phyloP scores from a whole-genome alignment of 1,140 invertebrate species.

The Caenorhabditis briggsae region DNA sequence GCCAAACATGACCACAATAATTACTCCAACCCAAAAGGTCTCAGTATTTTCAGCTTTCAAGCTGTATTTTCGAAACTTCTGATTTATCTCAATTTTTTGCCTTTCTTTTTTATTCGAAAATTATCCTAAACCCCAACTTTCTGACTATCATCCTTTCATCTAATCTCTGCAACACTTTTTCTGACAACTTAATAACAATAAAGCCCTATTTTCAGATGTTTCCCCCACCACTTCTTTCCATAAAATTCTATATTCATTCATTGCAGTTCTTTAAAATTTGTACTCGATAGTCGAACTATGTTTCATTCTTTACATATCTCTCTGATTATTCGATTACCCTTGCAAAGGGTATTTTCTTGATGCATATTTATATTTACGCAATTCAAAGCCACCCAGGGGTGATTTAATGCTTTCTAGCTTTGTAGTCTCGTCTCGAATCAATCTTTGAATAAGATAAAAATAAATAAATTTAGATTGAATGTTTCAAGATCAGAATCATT shows the following conservation, averaged over 20 bases:
- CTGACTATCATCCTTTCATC: too few relatives aligned
- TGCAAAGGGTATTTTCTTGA: not conserved
- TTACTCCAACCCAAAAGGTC: too few relatives aligned
- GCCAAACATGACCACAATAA: too few relatives aligned
- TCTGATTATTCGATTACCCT: slow-evolving; percentile 2
- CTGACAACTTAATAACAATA: not conserved
- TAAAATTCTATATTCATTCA: not conserved
- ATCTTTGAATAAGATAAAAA: slow-evolving; percentile 9
- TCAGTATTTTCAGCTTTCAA: too few relatives aligned
- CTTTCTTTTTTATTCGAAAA: too few relatives aligned
- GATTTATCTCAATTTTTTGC: too few relatives aligned
- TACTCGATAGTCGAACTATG: not conserved
- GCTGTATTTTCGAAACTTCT: too few relatives aligned
- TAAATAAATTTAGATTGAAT: not conserved
- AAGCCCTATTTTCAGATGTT: not conserved
- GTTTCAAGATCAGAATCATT: not conserved
- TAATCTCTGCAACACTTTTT: too few relatives aligned
- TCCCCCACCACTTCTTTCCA: not conserved
- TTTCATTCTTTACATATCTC: not conserved
- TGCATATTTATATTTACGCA: not conserved
- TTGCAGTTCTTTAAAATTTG: not conserved
- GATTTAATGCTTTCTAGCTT: not conserved
- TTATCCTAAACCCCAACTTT: too few relatives aligned
- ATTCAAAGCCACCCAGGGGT: not conserved
- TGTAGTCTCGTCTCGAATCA: not conserved